Conservation (phyloP, 1,140 invertebrate species). For the Trypoxylus dichotomus region DNA sequence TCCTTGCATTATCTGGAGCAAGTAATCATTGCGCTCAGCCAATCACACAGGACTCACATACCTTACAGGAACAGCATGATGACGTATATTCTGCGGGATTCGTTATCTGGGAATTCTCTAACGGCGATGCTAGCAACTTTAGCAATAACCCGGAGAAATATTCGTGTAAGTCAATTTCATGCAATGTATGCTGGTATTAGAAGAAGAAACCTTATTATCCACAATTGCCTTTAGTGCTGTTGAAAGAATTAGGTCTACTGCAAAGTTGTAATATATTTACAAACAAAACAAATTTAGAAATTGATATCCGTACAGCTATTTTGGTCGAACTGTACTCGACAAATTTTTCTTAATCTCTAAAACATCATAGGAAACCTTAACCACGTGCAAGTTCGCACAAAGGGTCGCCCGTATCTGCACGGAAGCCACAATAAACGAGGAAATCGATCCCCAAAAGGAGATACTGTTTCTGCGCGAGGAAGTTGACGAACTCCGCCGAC, state of each 20-base stretch:
- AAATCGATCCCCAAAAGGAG: constrained; percentile 58
- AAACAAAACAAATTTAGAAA: too few relatives aligned
- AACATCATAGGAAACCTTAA: constrained; percentile 61
- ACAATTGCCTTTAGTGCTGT: too few relatives aligned
- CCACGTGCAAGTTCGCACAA: constrained; percentile 69
- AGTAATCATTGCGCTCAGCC: constrained; percentile 66
- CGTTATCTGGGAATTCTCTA: constrained; percentile 67
- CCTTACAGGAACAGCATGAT: constrained; percentile 69
- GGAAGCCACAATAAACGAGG: constrained; percentile 60
- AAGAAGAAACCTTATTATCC: too few relatives aligned
- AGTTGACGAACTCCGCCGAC: constrained; percentile 49
- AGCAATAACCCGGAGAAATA: constrained; percentile 58
- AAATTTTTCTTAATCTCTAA: not conserved
- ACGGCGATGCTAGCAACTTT: constrained; percentile 70
- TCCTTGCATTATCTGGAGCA: constrained; percentile 71
- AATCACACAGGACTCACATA: constrained; percentile 62
- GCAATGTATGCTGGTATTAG: too few relatives aligned
- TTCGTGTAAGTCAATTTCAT: constrained; percentile 51
- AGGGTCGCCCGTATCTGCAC: constrained; percentile 66
- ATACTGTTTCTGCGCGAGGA: constrained; percentile 56
- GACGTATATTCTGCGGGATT: constrained; percentile 66
- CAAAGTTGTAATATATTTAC: too few relatives aligned
- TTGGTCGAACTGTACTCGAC: too few relatives aligned
- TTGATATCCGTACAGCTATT: too few relatives aligned
- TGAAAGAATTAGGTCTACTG: too few relatives aligned